Evolutionary conservation across 2,113 vertebrate species (phyloP), one percentile per base, ranked within the genome.

Genomic region (Mus spicilegus): DNA sequence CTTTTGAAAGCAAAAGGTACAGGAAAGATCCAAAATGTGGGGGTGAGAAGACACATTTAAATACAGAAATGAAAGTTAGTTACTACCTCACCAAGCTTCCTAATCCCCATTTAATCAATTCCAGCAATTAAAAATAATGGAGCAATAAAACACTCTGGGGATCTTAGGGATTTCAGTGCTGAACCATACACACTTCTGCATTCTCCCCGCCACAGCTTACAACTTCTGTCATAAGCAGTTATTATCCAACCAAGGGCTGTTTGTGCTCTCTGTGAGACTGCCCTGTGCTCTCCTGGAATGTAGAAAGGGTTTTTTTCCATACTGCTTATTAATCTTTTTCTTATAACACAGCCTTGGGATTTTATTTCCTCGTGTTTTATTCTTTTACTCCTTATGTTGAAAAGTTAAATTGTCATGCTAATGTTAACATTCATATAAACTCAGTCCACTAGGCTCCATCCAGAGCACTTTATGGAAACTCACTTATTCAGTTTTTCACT

Each of bases 81-180:
- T 93, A 92, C 76, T 65, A 76, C 91, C 92, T 95, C 87, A 63
- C 91, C 86, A 88, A 73, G 93, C 93, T 97, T 97, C 86, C 88
- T 98, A 96, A 95, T 97, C 97, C 95, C 95, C 39, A 39, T 90
- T 96, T 97, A 98, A 97, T 98, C 97, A 97, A 95, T 96, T 33
- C 81, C 33, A 90, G 96, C 97, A 98, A 98, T 97, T 97, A 42
- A 97, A 97, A 96, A 97, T 93, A 97, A 97, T 72, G 93, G 91
- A 97, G 90, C 97, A 96, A 63, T 88, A 92, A 87, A 81, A 92
- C 24, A 33, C 93, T 92, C 84, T 8, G 63, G 93, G 92, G 96
- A 93, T 36, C 14, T 20, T 20, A 54, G 65, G 63, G 87, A 82
- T 70, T 95, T 93, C 39, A 17, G 20, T 61, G 72, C 46, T 67